phyloP scores from a whole-genome alignment of 2,888 invertebrate species.

The Timema cristinae region DNA sequence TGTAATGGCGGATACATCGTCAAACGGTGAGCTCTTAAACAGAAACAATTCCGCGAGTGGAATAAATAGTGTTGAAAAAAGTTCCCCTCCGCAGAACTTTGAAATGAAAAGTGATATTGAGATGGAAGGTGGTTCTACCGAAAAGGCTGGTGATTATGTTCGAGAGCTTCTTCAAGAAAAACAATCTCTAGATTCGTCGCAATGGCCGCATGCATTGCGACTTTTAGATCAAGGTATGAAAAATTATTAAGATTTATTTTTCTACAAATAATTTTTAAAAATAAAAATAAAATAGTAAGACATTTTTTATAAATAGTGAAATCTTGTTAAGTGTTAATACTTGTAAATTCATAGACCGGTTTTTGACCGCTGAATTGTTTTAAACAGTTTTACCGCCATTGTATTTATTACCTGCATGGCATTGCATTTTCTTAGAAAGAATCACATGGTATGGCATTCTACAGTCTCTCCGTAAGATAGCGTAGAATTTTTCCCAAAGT shows the following conservation, averaged over 20 bases:
- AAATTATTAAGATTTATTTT: background rate
- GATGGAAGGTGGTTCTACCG: slow-evolving; percentile 21
- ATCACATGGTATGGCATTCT: too few species aligned
- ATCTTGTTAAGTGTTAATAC: too few species aligned
- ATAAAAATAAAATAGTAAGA: too few species aligned
- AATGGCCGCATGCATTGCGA: slow-evolving; percentile 65
- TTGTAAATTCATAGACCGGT: too few species aligned
- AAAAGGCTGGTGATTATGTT: slow-evolving; percentile 66
- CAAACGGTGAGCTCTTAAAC: slow-evolving; percentile 24
- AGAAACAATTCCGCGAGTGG: slow-evolving; percentile 18
- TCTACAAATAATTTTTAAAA: too few species aligned
- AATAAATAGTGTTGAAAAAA: slow-evolving; percentile 22
- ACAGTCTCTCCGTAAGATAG: too few species aligned
- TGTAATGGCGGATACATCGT: slow-evolving; percentile 28
- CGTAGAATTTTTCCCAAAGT: too few species aligned
- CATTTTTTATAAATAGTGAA: too few species aligned
- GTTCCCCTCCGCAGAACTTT: slow-evolving; percentile 16
- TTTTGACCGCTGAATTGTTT: too few species aligned
- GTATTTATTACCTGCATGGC: too few species aligned
- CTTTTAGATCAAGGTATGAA: slow-evolving; percentile 68
- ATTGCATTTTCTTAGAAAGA: too few species aligned
- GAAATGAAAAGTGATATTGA: slow-evolving; percentile 29
- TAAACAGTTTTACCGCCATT: too few species aligned
- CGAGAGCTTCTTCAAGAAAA: slow-evolving; percentile 69
- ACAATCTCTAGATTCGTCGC: slow-evolving; percentile 59